Evolutionary conservation across 1,140 invertebrate species (phyloP), one percentile per base, ranked within the genome.

Genomic region (Drosophila nannoptera): DNA sequence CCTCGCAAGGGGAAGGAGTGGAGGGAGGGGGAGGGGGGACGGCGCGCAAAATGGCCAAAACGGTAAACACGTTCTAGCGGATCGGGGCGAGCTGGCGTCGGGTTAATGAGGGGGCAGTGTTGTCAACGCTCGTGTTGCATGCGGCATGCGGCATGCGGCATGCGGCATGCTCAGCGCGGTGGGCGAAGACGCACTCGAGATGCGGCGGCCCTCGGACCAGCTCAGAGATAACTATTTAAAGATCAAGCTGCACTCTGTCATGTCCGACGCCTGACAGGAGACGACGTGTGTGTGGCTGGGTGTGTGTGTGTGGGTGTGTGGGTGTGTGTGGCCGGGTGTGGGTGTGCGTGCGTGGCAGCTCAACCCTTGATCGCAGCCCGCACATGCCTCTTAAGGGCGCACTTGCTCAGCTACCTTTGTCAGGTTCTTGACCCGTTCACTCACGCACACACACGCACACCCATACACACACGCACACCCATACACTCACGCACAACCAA

Each of bases 1-100:
- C 67, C 67, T 60, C 38, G 49, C 65, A 67, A 76, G 80, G 74
- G 68, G 73, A 78, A 59, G 54, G 7, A 9, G 36, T 9, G 7
- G 6, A 38, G 6, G 6, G 11, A 38, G 36, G 46, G n/a, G n/a
- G n/a, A 22, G 3, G 22, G 22, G 22, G 22, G 22, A 22, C 22
- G 3, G 22, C 22, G 50, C 64, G 76, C 78, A 83, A 82, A 84
- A 82, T 82, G 78, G 78, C 80, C 76, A 81, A 82, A 84, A 46
- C 50, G 68, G 64, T 65, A 59, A 71, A 69, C 71, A 69, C 53
- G 55, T 22, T 22, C 22, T 3, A 22, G 22, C 22, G 22, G 22
- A 22, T 22, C 22, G 22, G 22, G 3, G 22, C 22, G 22, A 3
- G n/a, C n/a, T n/a, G 3, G 22, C 22, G 22, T 22, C 3, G 22